Percentiles rank a stretch among this genome's conserved stretches.
Evolutionary conservation across 2,888 invertebrate species (phyloP).

Genomic region (Chrysolina oricalcia): DNA sequence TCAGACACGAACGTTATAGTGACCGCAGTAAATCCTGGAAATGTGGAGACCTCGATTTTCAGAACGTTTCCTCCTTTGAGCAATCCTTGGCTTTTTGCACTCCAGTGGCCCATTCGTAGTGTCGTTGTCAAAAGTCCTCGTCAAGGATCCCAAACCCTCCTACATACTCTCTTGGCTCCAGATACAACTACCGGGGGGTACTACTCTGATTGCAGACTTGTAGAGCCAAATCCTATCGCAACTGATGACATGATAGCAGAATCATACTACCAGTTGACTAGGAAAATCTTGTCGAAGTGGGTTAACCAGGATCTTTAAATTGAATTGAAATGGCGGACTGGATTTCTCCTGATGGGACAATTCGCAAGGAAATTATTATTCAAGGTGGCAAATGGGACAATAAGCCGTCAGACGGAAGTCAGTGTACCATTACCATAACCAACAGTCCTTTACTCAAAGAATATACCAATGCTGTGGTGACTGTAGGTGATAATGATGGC

Average conservation of each 20-base stretch:
- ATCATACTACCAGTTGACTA: conserved; percentile 66
- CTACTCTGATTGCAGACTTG: conserved; percentile 67
- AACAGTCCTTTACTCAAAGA: conserved; percentile 54
- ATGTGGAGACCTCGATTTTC: conserved; percentile 70
- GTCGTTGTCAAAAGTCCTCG: conserved; percentile 68
- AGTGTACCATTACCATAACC: conserved; percentile 65
- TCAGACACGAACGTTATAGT: conserved; percentile 68
- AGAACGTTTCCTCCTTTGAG: conserved; percentile 68
- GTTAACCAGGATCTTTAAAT: conserved; percentile 66
- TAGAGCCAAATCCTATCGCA: conserved; percentile 64
- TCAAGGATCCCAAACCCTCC: conserved; percentile 70
- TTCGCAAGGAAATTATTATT: conserved; percentile 65
- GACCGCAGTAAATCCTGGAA: conserved; percentile 71
- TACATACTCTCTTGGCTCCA: conserved; percentile 69
- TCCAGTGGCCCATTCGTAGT: conserved; percentile 69
- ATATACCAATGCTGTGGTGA: conserved; percentile 55
- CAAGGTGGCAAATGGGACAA: conserved; percentile 60
- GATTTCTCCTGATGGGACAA: conserved; percentile 66
- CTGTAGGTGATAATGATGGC: conserved; percentile 71
- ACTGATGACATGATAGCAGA: conserved; percentile 63
- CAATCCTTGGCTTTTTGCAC: conserved; percentile 65
- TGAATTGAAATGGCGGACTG: conserved; percentile 51
- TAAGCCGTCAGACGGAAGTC: conserved; percentile 68
- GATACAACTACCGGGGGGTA: conserved; percentile 68
- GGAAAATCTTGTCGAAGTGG: conserved; percentile 64